These are phyloP conservation scores for Hydraecia micacea DNA, from an alignment of 2,888 invertebrate species.

Conservation along the genomic window DNA sequence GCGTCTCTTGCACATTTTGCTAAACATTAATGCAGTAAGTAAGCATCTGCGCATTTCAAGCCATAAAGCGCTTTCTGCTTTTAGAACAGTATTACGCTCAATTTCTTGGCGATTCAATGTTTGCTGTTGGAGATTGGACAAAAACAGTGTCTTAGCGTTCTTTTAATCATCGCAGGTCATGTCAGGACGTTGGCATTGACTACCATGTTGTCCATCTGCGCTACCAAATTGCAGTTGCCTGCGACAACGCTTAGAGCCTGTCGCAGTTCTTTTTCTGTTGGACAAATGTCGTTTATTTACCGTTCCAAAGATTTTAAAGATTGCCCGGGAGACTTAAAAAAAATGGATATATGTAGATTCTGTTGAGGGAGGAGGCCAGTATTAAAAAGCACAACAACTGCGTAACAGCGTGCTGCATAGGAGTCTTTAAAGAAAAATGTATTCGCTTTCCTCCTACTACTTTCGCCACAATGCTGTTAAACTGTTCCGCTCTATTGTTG, in stretches of 20 bases:
- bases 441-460: constrained; percentile 8
- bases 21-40: constrained; percentile 9
- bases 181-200: background rate
- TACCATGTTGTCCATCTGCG: background rate
- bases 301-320: constrained; percentile 4
- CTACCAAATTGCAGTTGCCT: constrained; percentile 1
- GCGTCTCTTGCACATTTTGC: constrained; percentile 11
- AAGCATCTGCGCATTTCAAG: constrained; percentile 34
- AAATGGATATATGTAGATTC: background rate
- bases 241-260: background rate
- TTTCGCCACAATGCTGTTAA: constrained; percentile 10
- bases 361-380: constrained; percentile 8
- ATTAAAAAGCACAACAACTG: constrained; percentile 12
- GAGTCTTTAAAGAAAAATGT: constrained; percentile 7
- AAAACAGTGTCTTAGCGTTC: background rate
- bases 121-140: constrained; percentile 6
- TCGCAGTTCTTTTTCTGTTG: constrained; percentile 1
- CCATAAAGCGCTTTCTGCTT: constrained; percentile 38
- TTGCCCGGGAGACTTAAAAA: background rate
- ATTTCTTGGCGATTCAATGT: constrained; percentile 12
- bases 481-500: constrained; percentile 16
- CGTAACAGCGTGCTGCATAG: constrained; percentile 17
- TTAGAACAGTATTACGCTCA: constrained; percentile 23
- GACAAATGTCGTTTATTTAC: background rate
- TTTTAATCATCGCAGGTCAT: constrained; percentile 8